phyloP scores from a whole-genome alignment of 2,113 vertebrate genomes.

The Pterocles gutturalis region DNA sequence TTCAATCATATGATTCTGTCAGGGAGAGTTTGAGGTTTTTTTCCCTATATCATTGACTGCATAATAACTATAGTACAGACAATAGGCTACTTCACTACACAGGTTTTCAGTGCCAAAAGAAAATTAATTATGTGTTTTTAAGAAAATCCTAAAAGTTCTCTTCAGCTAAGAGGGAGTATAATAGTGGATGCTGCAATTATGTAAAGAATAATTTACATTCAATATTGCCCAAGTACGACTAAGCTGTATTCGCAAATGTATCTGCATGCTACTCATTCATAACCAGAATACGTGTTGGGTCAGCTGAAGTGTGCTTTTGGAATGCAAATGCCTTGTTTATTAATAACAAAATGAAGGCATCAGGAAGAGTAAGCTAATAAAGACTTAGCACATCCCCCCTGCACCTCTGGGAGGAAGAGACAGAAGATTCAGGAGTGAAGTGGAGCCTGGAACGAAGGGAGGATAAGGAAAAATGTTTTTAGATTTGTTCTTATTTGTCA shows the following conservation, averaged over 20 bases:
- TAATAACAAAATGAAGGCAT: not conserved
- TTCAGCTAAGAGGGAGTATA: not conserved
- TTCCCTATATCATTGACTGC: not conserved
- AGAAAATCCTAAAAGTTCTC: not conserved
- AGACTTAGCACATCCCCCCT: not conserved
- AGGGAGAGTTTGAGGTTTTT: not conserved
- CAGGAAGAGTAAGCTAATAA: not conserved
- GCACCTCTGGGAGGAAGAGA: not conserved
- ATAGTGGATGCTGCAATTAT: not conserved
- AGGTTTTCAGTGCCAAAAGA: not conserved
- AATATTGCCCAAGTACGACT: not conserved
- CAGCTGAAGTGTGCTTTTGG: not conserved
- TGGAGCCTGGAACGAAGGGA: too few relatives aligned
- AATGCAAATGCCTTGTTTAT: not conserved
- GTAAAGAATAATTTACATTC: not conserved
- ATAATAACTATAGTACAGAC: not conserved
- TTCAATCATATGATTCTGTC: not conserved
- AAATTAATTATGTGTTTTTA: not conserved
- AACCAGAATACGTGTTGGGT: not conserved
- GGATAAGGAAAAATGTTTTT: not conserved
- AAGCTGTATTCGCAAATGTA: not conserved
- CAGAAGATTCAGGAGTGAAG: not conserved
- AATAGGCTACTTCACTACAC: not conserved
- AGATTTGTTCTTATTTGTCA: not conserved
- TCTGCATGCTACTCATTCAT: not conserved